Evolutionary conservation across 2,888 invertebrate genomes (phyloP).

Genomic region (Luperina testacea): DNA sequence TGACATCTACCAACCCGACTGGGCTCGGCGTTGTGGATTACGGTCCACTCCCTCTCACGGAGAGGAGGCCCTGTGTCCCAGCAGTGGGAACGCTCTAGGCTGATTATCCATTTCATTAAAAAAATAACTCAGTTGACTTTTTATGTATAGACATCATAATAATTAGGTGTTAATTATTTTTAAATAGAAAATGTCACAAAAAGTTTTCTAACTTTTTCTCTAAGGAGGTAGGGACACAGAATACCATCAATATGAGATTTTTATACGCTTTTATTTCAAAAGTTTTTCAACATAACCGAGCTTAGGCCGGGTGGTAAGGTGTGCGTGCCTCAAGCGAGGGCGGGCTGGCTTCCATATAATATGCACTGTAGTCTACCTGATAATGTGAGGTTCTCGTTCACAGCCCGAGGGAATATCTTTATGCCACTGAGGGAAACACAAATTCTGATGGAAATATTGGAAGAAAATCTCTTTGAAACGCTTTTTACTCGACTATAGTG

Average conservation of each 20-base stretch:
- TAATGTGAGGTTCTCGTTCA: conserved; percentile 20
- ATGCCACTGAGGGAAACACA: conserved; percentile 32
- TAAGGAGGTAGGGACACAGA: not conserved
- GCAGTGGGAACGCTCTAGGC: no score
- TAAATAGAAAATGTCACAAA: no score
- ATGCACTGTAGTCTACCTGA: conserved; percentile 12
- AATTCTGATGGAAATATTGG: no score
- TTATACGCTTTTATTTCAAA: not conserved
- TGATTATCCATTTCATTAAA: not conserved
- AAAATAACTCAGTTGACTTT: not conserved
- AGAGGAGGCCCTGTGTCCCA: no score
- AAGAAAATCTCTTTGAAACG: no score
- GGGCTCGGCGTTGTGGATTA: no score
- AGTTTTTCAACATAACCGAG: not conserved
- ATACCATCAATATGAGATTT: not conserved
- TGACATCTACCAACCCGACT: no score
- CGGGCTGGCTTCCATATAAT: conserved; percentile 66
- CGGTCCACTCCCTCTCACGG: no score
- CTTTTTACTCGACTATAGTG: no score
- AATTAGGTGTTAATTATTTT: no score
- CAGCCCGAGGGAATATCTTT: conserved; percentile 44
- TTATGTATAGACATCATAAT: no score
- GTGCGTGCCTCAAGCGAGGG: conserved; percentile 69
- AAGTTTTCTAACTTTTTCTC: not conserved
- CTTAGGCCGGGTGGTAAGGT: conserved; percentile 68